Percentiles rank a stretch among this genome's conserved stretches.
Evolutionary conservation across 2,113 vertebrate species (phyloP).

Genomic region (Mola mola): DNA sequence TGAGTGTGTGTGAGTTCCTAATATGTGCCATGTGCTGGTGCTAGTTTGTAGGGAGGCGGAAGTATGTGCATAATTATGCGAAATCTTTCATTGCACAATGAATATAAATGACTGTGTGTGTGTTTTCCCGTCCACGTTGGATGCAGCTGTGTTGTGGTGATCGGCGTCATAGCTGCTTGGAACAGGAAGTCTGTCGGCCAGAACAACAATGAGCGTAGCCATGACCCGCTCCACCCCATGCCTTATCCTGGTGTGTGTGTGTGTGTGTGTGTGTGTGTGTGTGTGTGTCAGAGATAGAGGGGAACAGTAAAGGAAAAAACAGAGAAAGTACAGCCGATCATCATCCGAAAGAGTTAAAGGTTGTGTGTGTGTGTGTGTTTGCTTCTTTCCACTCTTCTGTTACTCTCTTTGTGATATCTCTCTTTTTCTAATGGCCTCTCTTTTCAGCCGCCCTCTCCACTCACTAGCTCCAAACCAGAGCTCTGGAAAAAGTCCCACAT

Average conservation of each 20-base stretch:
- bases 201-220: constrained; percentile 81
- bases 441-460: constrained; percentile 20
- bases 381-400: not conserved
- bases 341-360: constrained; percentile 27
- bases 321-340: constrained; percentile 48
- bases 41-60: too few relatives aligned
- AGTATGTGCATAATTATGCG: not conserved
- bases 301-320: constrained; percentile 46
- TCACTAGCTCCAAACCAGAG: constrained; percentile 58
- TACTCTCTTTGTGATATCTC: not conserved
- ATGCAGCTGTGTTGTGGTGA: constrained; percentile 72
- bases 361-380: not conserved
- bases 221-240: constrained; percentile 74
- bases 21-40: not conserved
- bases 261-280: constrained; percentile 25
- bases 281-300: constrained; percentile 32
- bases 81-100: constrained; percentile 5
- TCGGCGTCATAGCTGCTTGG: constrained; percentile 63
- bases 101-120: constrained; percentile 30
- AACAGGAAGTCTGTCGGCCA: constrained; percentile 82
- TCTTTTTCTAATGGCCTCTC: not conserved
- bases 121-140: constrained; percentile 39
- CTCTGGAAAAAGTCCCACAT: constrained; percentile 82
- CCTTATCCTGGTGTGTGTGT: constrained; percentile 45
- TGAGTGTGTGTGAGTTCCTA: constrained; percentile 19